phyloP scores from a whole-genome alignment of 2,113 vertebrate genomes.

The Phaetusa simplex region DNA sequence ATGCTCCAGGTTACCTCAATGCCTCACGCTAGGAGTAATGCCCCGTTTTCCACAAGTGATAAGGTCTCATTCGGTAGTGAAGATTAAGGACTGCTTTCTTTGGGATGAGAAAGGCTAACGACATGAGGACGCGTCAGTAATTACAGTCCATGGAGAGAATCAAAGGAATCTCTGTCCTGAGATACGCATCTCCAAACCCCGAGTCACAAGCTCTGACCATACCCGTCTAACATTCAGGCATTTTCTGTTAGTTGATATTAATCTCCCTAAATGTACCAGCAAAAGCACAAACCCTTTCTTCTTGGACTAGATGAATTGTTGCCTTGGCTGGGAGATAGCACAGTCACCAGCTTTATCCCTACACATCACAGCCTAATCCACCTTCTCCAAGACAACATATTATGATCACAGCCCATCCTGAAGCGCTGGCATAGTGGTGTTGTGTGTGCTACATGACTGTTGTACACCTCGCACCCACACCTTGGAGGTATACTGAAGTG shows the following conservation, averaged over 20 bases:
- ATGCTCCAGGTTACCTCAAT: not conserved
- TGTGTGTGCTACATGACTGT: too few relatives aligned
- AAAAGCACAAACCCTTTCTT: not conserved
- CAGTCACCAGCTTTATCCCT: not conserved
- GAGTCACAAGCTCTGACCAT: not conserved
- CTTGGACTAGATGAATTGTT: not conserved
- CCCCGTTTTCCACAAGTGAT: not conserved
- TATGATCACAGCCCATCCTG: fast-evolving
- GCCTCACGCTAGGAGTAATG: not conserved
- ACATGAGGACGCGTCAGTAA: not conserved
- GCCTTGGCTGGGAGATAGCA: not conserved
- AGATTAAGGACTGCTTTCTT: not conserved
- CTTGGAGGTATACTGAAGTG: not conserved
- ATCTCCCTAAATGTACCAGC: not conserved
- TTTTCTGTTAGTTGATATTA: not conserved
- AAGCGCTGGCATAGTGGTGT: fast-evolving
- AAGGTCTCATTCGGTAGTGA: not conserved
- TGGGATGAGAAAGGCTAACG: not conserved
- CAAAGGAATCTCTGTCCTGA: not conserved
- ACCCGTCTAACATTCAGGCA: not conserved
- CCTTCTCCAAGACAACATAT: not conserved
- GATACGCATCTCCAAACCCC: not conserved
- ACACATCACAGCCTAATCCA: not conserved
- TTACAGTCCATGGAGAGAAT: not conserved
- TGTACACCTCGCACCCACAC: too few relatives aligned